phyloP scores from a whole-genome alignment of 2,888 invertebrate species.

The Andrena haemorrhoa region DNA sequence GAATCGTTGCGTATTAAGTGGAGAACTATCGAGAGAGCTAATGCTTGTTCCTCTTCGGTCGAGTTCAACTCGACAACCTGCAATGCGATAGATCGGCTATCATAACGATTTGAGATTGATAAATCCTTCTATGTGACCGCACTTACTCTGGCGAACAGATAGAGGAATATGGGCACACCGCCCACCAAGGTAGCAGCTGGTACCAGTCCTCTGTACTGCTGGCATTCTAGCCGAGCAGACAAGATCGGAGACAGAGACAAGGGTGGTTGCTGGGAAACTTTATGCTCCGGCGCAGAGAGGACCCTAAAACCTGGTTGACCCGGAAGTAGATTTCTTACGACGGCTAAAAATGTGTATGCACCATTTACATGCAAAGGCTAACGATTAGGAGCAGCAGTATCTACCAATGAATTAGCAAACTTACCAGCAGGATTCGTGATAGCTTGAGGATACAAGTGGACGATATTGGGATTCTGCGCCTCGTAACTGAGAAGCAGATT shows the following conservation, averaged over 20 bases:
- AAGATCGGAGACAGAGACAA: slow-evolving; percentile 82
- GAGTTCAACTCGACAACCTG: slow-evolving; percentile 89
- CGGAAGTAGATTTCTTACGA: slow-evolving; percentile 83
- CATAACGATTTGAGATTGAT: not conserved
- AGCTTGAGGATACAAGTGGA: slow-evolving; percentile 85
- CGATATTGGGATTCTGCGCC: slow-evolving; percentile 87
- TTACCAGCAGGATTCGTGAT: slow-evolving; percentile 82
- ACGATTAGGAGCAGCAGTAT: not conserved
- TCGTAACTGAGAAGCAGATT: slow-evolving; percentile 88
- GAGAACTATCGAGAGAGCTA: slow-evolving; percentile 87
- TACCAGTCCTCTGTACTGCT: slow-evolving; percentile 86
- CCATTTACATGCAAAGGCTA: not conserved
- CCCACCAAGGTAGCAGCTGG: slow-evolving; percentile 87
- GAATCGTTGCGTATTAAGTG: slow-evolving; percentile 87
- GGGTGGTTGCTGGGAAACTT: slow-evolving; percentile 85
- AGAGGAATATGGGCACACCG: slow-evolving; percentile 88
- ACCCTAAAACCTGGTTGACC: slow-evolving; percentile 85
- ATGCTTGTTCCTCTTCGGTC: slow-evolving; percentile 87
- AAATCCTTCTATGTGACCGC: not conserved
- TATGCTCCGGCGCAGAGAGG: slow-evolving; percentile 83
- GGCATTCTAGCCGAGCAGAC: slow-evolving; percentile 84
- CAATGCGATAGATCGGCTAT: slow-evolving; percentile 12
- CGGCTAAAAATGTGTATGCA: slow-evolving; percentile 70
- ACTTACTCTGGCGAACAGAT: slow-evolving; percentile 89
- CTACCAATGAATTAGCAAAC: not conserved